These are phyloP conservation scores for Solea solea DNA, from an alignment of 2,113 vertebrate species.

Conservation along the genomic window DNA sequence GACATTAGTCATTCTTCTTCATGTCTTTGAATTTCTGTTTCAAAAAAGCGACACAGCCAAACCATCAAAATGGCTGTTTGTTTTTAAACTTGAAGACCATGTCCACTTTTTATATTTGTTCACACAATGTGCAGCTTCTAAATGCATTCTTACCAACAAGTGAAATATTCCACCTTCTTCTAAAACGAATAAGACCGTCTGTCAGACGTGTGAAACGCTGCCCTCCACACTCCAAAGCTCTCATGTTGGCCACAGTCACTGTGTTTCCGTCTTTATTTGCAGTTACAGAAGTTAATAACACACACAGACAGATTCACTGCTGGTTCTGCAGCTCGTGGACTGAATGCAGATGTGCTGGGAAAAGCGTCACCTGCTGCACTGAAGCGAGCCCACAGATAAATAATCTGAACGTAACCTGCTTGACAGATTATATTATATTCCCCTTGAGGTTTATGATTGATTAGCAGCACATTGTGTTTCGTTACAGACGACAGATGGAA, in stretches of 20 bases:
- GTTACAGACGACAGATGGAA: conserved; percentile 13
- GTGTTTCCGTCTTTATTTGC: conserved; percentile 25
- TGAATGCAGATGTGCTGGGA: conserved; percentile 26
- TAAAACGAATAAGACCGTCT: too few relatives aligned
- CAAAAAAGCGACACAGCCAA: too few relatives aligned
- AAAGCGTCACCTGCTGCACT: conserved; percentile 18
- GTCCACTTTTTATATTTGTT: too few relatives aligned
- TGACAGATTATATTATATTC: conserved; percentile 7
- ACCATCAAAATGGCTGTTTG: too few relatives aligned
- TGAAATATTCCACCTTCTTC: too few relatives aligned
- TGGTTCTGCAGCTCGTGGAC: neutral
- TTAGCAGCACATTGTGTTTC: neutral
- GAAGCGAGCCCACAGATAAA: conserved; percentile 44
- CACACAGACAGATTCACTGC: too few relatives aligned
- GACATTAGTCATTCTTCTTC: too few relatives aligned
- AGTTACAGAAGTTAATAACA: neutral
- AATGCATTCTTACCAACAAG: too few relatives aligned
- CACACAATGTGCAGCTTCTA: too few relatives aligned
- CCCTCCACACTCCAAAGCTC: too few relatives aligned
- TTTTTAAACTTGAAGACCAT: too few relatives aligned
- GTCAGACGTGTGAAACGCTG: neutral
- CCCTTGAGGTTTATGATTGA: conserved; percentile 10
- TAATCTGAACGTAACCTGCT: neutral
- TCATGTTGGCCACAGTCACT: conserved; percentile 30
- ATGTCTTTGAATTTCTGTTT: too few relatives aligned